phyloP scores from a whole-genome alignment of 2,888 invertebrate genomes.

The Pyrrhosoma nymphula region DNA sequence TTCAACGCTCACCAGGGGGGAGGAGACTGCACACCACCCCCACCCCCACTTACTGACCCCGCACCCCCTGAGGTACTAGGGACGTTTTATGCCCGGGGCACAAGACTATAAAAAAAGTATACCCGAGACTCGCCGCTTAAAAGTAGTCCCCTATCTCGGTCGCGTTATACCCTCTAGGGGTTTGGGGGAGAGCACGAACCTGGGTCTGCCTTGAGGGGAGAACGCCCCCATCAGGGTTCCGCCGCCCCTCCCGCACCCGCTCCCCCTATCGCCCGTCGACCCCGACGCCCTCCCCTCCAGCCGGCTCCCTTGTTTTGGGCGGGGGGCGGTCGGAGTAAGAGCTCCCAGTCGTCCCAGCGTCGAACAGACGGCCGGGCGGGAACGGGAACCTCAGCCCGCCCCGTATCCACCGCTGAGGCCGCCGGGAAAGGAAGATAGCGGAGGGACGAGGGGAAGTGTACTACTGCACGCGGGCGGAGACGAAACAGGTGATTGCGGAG shows the following conservation, averaged over 20 bases:
- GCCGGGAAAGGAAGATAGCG: not conserved
- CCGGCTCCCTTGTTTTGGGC: not conserved
- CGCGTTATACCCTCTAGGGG: not conserved
- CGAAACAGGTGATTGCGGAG: not conserved
- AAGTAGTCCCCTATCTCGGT: not conserved
- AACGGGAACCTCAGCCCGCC: not conserved
- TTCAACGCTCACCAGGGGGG: not conserved
- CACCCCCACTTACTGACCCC: not conserved
- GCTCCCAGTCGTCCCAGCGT: conserved; percentile 19
- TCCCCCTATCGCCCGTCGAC: not conserved
- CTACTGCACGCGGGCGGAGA: not conserved
- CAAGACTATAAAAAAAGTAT: not conserved
- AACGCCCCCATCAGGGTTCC: not conserved
- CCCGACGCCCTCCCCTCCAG: not conserved
- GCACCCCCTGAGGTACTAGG: not conserved
- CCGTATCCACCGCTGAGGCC: not conserved
- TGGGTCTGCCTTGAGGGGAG: not conserved
- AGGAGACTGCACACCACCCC: not conserved
- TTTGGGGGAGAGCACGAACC: not conserved
- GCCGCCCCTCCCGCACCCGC: not conserved
- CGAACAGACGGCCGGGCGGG: not conserved
- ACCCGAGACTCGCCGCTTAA: no score
- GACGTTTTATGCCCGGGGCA: not conserved
- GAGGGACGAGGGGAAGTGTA: not conserved
- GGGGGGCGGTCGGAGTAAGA: not conserved